Conservation (phyloP, 2,113 vertebrate species). For the Scortum barcoo region DNA sequence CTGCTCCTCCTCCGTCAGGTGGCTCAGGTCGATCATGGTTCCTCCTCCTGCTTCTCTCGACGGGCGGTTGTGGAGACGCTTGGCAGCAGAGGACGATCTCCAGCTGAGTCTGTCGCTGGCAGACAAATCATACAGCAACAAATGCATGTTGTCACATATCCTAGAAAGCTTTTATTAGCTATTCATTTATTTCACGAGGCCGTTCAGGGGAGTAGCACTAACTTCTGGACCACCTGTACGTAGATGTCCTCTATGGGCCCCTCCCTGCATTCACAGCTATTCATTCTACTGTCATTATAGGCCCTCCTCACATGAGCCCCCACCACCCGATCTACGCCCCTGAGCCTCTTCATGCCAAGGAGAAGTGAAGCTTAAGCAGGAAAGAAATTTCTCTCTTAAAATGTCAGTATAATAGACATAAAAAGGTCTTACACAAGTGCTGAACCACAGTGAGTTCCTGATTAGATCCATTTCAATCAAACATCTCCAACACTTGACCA, state of each 20-base stretch:
- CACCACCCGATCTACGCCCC: too few species aligned
- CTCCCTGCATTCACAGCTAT: too few species aligned
- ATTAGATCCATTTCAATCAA: constrained; percentile 5
- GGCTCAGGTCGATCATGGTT: constrained; percentile 96
- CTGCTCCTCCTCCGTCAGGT: constrained; percentile 96
- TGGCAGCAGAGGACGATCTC: not conserved
- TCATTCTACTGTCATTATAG: too few species aligned
- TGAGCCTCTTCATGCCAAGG: not conserved
- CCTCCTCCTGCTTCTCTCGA: constrained; percentile 34
- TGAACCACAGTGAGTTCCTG: not conserved
- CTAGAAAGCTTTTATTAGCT: not conserved
- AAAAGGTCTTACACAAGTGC: too few species aligned
- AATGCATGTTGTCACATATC: not conserved
- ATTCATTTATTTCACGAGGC: not conserved
- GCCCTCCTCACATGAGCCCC: too few species aligned
- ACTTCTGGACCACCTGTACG: too few species aligned
- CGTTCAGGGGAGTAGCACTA: too few species aligned
- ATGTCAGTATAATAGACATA: too few species aligned
- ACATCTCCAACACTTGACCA: not conserved
- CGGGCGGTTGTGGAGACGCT: constrained; percentile 2
- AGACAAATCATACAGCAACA: not conserved
- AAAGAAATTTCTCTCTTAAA: too few species aligned
- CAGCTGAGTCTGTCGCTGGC: constrained; percentile 23
- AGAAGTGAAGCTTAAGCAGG: not conserved
- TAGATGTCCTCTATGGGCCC: too few species aligned